Percentiles rank a stretch among this genome's conserved stretches.
Evolutionary conservation across 2,888 invertebrate species (phyloP).

Genomic region (Drosophila phalerata): DNA sequence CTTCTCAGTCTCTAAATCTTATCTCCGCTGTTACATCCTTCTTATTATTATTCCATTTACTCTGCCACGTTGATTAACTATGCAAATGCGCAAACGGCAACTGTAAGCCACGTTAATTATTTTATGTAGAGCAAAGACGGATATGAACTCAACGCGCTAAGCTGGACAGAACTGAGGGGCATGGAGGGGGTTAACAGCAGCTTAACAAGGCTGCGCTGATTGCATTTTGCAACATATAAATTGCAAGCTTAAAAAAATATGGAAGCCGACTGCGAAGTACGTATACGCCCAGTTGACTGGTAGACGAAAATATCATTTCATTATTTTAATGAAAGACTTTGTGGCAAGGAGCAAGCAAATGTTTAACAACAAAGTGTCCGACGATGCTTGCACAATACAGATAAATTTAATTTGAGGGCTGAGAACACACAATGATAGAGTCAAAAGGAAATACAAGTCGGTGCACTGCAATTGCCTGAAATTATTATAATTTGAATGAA

Average conservation of each 20-base stretch:
- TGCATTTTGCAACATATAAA: conserved; percentile 66
- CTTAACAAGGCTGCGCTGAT: conserved; percentile 66
- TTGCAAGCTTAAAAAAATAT: conserved; percentile 28
- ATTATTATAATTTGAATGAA: conserved; percentile 35
- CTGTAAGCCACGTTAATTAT: conserved; percentile 71
- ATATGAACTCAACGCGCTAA: conserved; percentile 2
- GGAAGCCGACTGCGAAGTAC: conserved; percentile 15
- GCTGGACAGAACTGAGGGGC: too few species aligned
- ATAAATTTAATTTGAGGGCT: conserved; percentile 69
- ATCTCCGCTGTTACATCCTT: conserved; percentile 10
- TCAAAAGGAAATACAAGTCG: neutral
- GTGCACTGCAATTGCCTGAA: conserved; percentile 26
- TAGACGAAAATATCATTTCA: conserved; percentile 61
- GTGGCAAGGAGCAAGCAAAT: conserved; percentile 18
- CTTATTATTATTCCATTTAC: conserved; percentile 31
- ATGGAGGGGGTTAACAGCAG: neutral
- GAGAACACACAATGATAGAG: conserved; percentile 14
- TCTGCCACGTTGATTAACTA: conserved; percentile 59
- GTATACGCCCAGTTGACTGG: conserved; percentile 28
- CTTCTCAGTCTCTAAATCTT: neutral
- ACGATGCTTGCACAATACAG: conserved; percentile 27
- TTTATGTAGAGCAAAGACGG: conserved; percentile 58
- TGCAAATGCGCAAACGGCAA: conserved; percentile 61
- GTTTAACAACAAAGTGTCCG: conserved; percentile 29
- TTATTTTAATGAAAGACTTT: conserved; percentile 71